Evolutionary conservation across 2,888 invertebrate species (phyloP), one percentile per base, ranked within the genome.

Genomic region (Beris chalybata): DNA sequence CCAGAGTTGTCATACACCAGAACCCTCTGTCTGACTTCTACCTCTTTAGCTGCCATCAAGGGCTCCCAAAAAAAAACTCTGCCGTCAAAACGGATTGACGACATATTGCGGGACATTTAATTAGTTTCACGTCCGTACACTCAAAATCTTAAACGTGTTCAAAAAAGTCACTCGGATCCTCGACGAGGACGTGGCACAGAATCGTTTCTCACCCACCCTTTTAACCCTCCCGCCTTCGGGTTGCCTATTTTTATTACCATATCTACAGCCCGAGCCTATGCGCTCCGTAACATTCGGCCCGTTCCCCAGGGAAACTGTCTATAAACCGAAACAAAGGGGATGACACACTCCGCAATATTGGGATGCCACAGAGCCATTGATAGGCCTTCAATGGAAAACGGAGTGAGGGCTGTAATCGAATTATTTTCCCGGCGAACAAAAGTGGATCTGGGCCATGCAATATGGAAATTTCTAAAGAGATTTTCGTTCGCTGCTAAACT

Each of bases 321-420:
- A 61, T 61, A 61, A 61, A 61, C 38, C 52, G 52, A 61, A 61
- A 47, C 47, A 61, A 47, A 61, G 31, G 50, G 61, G 50, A 61
- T 61, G 61, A 52, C 61, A 50, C 61, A 30, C 53, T 30, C n/a
- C 38, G 5, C n/a, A 4, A 29, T 38, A 38, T 38, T 38, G 38
- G 38, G 38, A 38, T 38, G 38, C 38, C 9, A 32, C 50, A 53
- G 12, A n/a, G 12, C 32, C 52, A 43, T 22, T 61, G 61, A 38
- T 52, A 61, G 43, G 52, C 32, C 52, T 38, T 52, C 32, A 44
- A 47, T 13, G 50, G 61, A 44, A 61, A 61, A 61, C 50, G 13
- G 50, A 61, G 48, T 59, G 50, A 61, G 32, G 38, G 15, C 38
- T 32, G 50, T 61, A 61, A 61, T 61, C 61, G 61, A 61, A 61